Conservation (phyloP, 2,797 vertebrate species). For the Pachyuromys duprasi region DNA sequence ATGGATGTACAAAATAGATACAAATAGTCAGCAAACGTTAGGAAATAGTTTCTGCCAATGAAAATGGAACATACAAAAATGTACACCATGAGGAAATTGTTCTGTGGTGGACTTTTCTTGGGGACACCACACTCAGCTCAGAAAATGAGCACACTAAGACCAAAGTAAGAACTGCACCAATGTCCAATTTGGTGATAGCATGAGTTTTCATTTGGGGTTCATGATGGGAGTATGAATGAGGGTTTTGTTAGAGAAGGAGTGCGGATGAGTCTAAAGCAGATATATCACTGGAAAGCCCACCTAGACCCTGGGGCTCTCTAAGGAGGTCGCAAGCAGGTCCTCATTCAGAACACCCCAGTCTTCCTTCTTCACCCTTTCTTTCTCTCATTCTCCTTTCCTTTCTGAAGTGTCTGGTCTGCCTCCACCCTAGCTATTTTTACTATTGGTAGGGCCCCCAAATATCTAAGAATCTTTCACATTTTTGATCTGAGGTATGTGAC, state of each 20-base stretch:
- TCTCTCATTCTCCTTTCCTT: not conserved
- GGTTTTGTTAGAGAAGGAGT: not conserved
- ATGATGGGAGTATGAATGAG: not conserved
- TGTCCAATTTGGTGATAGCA: too few relatives aligned
- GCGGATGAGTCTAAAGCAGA: not conserved
- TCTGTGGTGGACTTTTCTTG: not conserved
- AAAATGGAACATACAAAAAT: not conserved
- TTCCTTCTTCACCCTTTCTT: not conserved
- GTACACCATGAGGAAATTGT: not conserved
- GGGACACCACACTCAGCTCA: not conserved
- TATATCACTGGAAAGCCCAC: too few relatives aligned
- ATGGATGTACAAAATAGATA: not conserved
- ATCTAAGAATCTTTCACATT: too few relatives aligned
- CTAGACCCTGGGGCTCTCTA: too few relatives aligned
- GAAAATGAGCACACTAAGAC: not conserved
- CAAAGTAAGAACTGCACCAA: not conserved
- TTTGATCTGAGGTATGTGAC: not conserved
- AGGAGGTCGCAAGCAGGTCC: not conserved
- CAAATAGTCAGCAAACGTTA: not conserved
- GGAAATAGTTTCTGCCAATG: not conserved
- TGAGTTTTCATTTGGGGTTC: not conserved
- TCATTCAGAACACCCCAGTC: not conserved
- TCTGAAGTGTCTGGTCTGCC: not conserved
- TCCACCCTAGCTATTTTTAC: not conserved
- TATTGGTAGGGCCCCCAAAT: not conserved